Evolutionary conservation across 2,113 vertebrate genomes (phyloP).

Genomic region (Aythya baeri): DNA sequence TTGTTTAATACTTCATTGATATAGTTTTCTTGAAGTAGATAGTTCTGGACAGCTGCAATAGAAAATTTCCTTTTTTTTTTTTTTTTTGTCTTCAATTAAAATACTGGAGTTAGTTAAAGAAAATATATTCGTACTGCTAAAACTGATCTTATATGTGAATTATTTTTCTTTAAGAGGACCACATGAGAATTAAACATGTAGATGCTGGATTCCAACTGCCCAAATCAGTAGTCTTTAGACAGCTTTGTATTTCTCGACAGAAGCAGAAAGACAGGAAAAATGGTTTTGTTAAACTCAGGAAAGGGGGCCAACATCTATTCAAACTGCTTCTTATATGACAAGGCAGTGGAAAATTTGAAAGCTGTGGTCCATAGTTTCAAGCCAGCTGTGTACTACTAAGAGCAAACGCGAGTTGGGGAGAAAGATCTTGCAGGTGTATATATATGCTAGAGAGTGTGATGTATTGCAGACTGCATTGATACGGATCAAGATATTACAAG

Average conservation of each 20-base stretch:
- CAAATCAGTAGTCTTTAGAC: not conserved
- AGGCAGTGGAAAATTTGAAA: not conserved
- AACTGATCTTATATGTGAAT: not conserved
- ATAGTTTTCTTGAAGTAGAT: not conserved
- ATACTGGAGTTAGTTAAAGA: not conserved
- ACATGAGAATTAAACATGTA: not conserved
- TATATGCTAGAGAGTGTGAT: not conserved
- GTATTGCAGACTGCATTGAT: not conserved
- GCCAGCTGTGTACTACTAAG: not conserved
- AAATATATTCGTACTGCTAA: not conserved
- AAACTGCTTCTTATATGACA: not conserved
- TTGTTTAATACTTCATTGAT: not conserved
- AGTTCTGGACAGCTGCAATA: not conserved
- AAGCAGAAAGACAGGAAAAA: not conserved
- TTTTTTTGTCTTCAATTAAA: not conserved
- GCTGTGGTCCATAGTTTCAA: not conserved
- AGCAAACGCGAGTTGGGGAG: rapidly evolving
- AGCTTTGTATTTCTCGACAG: not conserved
- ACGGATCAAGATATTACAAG: not conserved
- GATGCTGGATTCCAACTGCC: not conserved
- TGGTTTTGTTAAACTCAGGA: not conserved
- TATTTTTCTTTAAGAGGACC: not conserved
- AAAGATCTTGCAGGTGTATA: not conserved
- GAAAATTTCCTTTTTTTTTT: not conserved
- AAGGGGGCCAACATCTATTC: not conserved